Conservation (phyloP, 2,113 vertebrate species). For the Sinocyclocheilus grahami region DNA sequence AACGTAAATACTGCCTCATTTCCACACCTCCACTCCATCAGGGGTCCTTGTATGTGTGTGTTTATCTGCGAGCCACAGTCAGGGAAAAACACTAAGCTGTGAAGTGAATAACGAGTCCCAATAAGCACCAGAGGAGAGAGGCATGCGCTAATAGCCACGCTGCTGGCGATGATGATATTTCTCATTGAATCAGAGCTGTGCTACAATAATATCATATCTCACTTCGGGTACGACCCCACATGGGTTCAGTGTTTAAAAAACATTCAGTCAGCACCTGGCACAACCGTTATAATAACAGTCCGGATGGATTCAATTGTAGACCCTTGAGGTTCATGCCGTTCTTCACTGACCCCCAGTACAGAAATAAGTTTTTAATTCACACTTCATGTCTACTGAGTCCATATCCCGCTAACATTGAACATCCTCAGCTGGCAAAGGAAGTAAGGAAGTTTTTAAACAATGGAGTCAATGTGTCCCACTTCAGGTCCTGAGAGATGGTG, state of each 20-base stretch:
- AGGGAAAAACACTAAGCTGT: conserved; percentile 10
- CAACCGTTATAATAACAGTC: conserved; percentile 62
- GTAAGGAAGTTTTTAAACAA: too few species aligned
- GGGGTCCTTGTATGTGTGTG: conserved; percentile 46
- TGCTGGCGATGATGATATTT: conserved; percentile 16
- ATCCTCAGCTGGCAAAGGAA: too few species aligned
- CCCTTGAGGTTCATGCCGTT: conserved; percentile 55
- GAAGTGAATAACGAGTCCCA: conserved; percentile 18
- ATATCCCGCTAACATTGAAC: not conserved
- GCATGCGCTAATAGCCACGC: conserved; percentile 22
- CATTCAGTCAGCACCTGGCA: conserved; percentile 64
- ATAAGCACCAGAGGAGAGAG: conserved; percentile 24
- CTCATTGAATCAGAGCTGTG: conserved; percentile 24
- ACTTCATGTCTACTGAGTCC: conserved; percentile 62
- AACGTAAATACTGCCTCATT: conserved; percentile 65
- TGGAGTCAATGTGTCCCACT: too few species aligned
- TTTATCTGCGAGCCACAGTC: conserved; percentile 13
- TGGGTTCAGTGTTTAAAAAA: conserved; percentile 44
- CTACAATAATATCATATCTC: conserved; percentile 32
- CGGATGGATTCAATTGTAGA: conserved; percentile 67
- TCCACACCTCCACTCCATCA: conserved; percentile 48
- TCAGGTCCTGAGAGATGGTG: too few species aligned
- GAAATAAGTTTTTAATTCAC: conserved; percentile 76
- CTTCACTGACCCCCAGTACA: conserved; percentile 47
- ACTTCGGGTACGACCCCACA: not conserved